Conservation (phyloP, 1,140 invertebrate species). For the Procambarus virginalis region DNA sequence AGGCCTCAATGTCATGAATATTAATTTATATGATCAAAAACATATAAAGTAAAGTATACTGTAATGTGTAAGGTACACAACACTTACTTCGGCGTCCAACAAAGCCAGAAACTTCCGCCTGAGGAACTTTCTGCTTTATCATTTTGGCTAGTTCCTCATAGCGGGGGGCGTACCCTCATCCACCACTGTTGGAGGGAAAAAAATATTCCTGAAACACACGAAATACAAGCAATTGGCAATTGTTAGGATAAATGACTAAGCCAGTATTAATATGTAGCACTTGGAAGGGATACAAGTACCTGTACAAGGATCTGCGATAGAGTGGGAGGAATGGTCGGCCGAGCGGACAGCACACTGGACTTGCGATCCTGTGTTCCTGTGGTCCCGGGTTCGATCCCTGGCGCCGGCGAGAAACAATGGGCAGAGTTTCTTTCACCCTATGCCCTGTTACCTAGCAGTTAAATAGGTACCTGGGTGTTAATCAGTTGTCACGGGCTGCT, state of each 20-base stretch:
- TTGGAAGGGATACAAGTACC: not conserved
- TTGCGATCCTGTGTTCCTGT: no score
- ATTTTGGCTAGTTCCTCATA: slow-evolving; percentile 78
- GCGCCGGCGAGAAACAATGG: no score
- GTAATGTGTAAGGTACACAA: not conserved
- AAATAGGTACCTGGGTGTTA: no score
- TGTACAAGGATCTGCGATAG: not conserved
- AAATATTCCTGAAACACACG: not conserved
- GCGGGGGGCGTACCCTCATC: slow-evolving; percentile 80
- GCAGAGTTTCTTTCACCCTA: no score
- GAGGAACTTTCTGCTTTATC: slow-evolving; percentile 77
- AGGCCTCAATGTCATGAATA: no score
- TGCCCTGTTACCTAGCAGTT: no score
- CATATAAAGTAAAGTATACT: no score
- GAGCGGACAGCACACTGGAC: no score
- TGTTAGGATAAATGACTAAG: not conserved
- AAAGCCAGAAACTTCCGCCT: slow-evolving; percentile 77
- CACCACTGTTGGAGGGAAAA: slow-evolving; percentile 74
- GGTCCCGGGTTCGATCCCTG: no score
- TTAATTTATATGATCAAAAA: no score
- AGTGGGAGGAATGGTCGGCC: not conserved
- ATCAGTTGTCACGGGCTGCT: no score
- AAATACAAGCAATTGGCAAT: not conserved
- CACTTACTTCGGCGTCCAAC: slow-evolving; percentile 78
- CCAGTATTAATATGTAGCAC: not conserved